Conservation (phyloP, 2,113 vertebrate species). For the Erythrocebus patas region DNA sequence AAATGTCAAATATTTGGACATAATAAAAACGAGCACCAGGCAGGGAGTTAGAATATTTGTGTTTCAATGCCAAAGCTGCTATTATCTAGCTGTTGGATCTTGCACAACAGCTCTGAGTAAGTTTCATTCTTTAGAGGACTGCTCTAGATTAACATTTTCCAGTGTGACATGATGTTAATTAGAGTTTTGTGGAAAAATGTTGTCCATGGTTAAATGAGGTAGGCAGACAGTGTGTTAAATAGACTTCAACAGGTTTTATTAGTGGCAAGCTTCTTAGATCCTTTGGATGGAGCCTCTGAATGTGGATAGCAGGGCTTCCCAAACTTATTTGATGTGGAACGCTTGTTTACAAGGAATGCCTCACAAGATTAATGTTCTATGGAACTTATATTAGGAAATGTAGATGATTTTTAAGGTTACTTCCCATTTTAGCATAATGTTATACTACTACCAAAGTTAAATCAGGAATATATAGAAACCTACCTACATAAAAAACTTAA, state of each 20-base stretch:
- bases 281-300: neutral
- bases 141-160: neutral
- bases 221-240: neutral
- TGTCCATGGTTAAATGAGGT: neutral
- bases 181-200: neutral
- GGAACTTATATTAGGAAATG: neutral
- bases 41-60: neutral
- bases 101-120: neutral
- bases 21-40: neutral
- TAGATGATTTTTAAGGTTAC: neutral
- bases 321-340: neutral
- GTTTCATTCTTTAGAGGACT: neutral
- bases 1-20: neutral
- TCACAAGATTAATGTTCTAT: neutral
- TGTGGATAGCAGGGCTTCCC: neutral
- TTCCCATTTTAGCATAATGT: neutral
- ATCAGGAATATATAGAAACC: slow-evolving; percentile 3
- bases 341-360: neutral
- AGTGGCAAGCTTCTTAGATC: neutral
- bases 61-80: neutral
- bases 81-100: neutral
- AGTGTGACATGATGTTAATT: neutral
- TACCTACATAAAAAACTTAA: neutral
- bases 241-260: neutral
- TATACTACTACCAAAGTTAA: neutral